Evolutionary conservation across 2,797 vertebrate species (phyloP), one percentile per base, ranked within the genome.

Genomic region (Lepus townsendii): DNA sequence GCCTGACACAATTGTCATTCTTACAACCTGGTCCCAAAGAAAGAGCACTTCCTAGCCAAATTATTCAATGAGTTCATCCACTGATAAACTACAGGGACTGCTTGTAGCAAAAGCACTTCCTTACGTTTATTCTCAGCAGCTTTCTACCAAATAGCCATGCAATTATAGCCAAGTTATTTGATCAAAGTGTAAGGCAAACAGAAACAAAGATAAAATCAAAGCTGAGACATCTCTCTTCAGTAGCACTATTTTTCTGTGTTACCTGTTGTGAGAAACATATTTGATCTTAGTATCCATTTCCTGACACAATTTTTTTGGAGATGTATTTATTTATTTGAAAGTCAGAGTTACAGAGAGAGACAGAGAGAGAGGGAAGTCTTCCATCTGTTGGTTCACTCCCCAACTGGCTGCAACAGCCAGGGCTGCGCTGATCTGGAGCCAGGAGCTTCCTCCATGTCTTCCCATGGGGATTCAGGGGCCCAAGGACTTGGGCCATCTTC

Each of bases 81-180:
- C 79, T 42, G 83, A 84, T 68, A 83, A 96, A 94, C 42, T 16
- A 93, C 83, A 72, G 87, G 65, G n/a, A 65, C 20, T n/a, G 66
- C 71, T 86, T 90, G 83, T 73, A 84, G 91, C 63, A 90, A 82
- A 95, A 90, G 88, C 42, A 92, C 91, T 97, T 96, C 93, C 94
- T 96, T 97, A 65, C 80, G 95, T 91, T 83, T 11, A 69, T 87
- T 92, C 88, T n/a, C 20, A 66, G 83, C 14, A 30, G 9, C 80
- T 88, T 96, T 83, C 69, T 54, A 1, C 42, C 66, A 69, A 79
- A 85, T 68, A 80, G n/a, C 60, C 47, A 62, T 24, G 76, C 69
- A 76, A 90, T 66, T 69, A 90, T 82, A 66, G 80, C 7, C 72
- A 82, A 88, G 75, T 47, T 65, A 82, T 77, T 80, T 65, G 60